These are phyloP conservation scores for Clarias batrachus DNA, from an alignment of 2,113 vertebrate genomes.

Conservation along the genomic window DNA sequence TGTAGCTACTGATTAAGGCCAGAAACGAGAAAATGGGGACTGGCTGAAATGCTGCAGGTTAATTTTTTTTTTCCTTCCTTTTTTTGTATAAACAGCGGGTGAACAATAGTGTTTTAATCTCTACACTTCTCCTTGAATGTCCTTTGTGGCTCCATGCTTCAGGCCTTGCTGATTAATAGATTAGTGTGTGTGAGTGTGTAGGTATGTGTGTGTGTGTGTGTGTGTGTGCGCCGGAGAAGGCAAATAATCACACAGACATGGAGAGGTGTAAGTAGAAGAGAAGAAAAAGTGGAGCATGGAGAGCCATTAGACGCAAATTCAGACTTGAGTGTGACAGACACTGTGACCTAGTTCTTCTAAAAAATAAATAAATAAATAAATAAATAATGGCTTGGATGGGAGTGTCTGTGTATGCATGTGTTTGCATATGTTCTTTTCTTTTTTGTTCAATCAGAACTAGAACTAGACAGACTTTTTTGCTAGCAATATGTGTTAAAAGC, in stretches of 20 bases:
- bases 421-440: not conserved
- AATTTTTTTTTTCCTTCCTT: not conserved
- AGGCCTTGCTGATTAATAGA: conserved; percentile 48
- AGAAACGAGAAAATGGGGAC: conserved; percentile 42
- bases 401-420: not conserved
- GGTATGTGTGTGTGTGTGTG: conserved; percentile 20
- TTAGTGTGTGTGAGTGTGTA: conserved; percentile 35
- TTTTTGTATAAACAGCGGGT: conserved; percentile 9
- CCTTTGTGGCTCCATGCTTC: conserved; percentile 33
- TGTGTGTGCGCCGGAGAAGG: conserved; percentile 21
- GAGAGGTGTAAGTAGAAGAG: conserved; percentile 1
- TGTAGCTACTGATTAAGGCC: conserved; percentile 36
- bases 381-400: not conserved
- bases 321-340: conserved; percentile 24
- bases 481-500: not conserved
- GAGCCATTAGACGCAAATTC: conserved; percentile 32
- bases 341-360: conserved; percentile 48
- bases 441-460: not conserved
- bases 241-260: conserved; percentile 21
- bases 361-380: not conserved
- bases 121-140: conserved; percentile 41
- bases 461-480: not conserved
- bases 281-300: conserved; percentile 39
- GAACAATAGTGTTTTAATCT: conserved; percentile 39
- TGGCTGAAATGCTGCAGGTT: conserved; percentile 39